Evolutionary conservation across 2,888 invertebrate species (phyloP), one percentile per base, ranked within the genome.

Genomic region (Dryomyza anilis): DNA sequence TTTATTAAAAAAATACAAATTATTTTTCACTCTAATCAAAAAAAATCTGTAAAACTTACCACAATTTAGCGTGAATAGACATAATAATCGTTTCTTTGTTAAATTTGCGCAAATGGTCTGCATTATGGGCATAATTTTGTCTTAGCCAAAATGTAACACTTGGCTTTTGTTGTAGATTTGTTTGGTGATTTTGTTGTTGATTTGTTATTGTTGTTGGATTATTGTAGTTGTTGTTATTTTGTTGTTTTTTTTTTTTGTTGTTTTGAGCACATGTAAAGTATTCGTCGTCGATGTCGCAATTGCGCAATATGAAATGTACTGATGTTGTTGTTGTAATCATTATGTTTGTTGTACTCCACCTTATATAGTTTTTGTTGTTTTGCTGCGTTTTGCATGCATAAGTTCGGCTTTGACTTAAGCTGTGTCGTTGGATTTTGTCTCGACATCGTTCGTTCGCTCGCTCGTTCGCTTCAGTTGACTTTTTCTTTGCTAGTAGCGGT

Each of bases 231-330:
- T 50, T 27, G 25, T 25, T 10, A 53, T 23, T 55, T 55, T 66
- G 62, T 43, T 66, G 67, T 46, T n/a, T 65, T 48, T 57, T 36
- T 29, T 39, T 56, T 58, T 52, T 63, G 33, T 56, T 69, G 64
- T 39, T 43, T 69, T 72, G 69, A 66, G 69, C 63, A 59, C 58
- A 60, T 57, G 57, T 46, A 36, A 48, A 52, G 55, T n/a, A n/a
- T n/a, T n/a, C n/a, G n/a, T 52, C 36, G 64, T 59, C 46, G 60
- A 63, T 70, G 69, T 67, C 53, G 67, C 71, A 78, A 73, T 77
- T 77, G 75, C 78, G 77, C 77, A 78, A 75, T 77, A 74, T 65
- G 46, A 36, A 64, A 70, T 65, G 70, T 59, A 39, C 19, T 60
- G 25, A n/a, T 56, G 36, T 16, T 56, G 50, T 53, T 59, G 36